Conservation (phyloP, 2,113 vertebrate genomes). For the Cervus canadensis region DNA sequence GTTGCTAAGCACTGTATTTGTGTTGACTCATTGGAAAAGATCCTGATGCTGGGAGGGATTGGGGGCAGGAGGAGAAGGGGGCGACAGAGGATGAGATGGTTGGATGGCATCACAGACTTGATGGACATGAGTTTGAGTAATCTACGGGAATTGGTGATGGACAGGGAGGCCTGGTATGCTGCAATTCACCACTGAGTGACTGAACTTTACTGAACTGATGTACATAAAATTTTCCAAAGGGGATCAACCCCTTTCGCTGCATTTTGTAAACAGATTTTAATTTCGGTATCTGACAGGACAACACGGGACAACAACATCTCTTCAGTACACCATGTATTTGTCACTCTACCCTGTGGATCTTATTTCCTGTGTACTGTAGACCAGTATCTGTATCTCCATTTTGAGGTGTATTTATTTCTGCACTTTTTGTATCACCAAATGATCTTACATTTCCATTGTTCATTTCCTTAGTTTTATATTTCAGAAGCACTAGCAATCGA, state of each 20-base stretch:
- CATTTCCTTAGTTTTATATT: background rate
- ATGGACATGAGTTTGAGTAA: too few species aligned
- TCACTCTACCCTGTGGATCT: background rate
- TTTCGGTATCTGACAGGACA: background rate
- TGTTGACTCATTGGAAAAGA: too few species aligned
- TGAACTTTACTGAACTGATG: background rate
- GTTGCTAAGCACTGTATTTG: background rate
- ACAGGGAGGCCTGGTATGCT: too few species aligned
- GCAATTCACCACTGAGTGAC: too few species aligned
- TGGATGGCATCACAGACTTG: too few species aligned
- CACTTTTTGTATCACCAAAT: background rate
- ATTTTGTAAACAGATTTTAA: background rate
- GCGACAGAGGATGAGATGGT: too few species aligned
- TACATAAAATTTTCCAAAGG: background rate
- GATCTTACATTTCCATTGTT: background rate
- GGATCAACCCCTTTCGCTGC: accelerated
- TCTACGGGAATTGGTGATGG: too few species aligned
- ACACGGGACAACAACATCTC: background rate
- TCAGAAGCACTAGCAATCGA: background rate
- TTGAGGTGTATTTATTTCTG: background rate
- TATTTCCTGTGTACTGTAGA: background rate
- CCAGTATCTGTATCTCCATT: background rate
- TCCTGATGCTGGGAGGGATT: too few species aligned
- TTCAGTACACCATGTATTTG: background rate
- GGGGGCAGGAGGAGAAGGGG: too few species aligned